Percentiles rank a stretch among this genome's conserved stretches.
Conservation (phyloP, 2,888 invertebrate species). For the Philonicus albiceps region DNA sequence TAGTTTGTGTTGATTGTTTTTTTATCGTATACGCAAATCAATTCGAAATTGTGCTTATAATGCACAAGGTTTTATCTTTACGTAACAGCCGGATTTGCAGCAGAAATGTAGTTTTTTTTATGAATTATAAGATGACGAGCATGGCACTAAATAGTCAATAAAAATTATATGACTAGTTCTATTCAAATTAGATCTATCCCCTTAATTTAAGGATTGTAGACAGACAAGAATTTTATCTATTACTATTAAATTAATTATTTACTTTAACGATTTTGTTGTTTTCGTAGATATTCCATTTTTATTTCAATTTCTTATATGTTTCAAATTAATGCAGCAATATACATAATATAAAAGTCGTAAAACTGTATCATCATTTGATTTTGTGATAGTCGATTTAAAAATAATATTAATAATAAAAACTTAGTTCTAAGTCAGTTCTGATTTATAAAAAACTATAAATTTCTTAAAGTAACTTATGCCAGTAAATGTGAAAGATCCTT, state of each 20-base stretch:
- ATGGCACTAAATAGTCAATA: background rate
- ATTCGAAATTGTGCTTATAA: background rate
- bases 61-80: background rate
- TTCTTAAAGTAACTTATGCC: too few relatives aligned
- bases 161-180: background rate
- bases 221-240: too few relatives aligned
- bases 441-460: too few relatives aligned
- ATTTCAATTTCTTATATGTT: background rate
- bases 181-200: too few relatives aligned
- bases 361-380: too few relatives aligned
- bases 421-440: too few relatives aligned
- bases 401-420: too few relatives aligned
- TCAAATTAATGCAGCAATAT: background rate
- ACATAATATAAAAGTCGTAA: background rate
- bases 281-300: background rate
- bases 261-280: background rate
- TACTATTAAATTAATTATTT: background rate
- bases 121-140: background rate
- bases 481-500: too few relatives aligned
- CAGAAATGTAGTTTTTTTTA: background rate
- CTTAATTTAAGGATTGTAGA: background rate
- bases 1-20: background rate
- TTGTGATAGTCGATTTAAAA: too few relatives aligned
- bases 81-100: background rate
- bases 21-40: background rate